These are phyloP conservation scores for Gasterosteus aculeatus DNA, from an alignment of 2,113 vertebrate genomes.

Conservation along the genomic window DNA sequence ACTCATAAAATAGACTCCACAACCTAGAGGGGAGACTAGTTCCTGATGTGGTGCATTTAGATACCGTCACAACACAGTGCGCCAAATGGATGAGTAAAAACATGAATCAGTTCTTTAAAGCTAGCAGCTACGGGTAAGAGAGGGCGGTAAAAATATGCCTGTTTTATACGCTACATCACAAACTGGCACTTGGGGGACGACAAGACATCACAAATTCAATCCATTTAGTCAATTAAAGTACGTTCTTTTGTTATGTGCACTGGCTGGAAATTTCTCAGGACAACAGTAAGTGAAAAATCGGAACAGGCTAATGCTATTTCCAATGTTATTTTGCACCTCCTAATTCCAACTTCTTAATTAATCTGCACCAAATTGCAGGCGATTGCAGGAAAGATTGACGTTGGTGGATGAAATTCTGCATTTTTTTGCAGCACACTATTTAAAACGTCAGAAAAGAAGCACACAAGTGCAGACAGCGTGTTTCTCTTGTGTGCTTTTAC, in stretches of 20 bases:
- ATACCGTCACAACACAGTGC: conserved; percentile 24
- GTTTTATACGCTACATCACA: not conserved
- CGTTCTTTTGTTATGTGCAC: not conserved
- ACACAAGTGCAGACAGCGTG: not conserved
- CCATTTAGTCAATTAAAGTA: not conserved
- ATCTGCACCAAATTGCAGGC: not conserved
- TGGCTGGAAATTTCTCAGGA: not conserved
- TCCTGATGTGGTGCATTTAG: conserved; percentile 38
- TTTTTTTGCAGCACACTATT: not conserved
- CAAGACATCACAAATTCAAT: not conserved
- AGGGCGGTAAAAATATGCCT: not conserved
- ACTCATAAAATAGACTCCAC: conserved; percentile 54
- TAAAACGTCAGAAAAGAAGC: not conserved
- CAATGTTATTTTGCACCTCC: not conserved
- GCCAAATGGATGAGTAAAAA: conserved; percentile 6
- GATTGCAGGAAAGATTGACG: not conserved
- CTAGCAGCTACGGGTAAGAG: not conserved
- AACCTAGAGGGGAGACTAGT: conserved; percentile 33
- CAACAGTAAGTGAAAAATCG: not conserved
- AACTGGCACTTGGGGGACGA: not conserved
- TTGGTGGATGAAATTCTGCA: not conserved
- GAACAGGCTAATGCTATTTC: not conserved
- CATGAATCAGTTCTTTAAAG: conserved; percentile 1
- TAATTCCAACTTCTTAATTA: not conserved
- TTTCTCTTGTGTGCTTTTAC: conserved; percentile 35